phyloP scores from a whole-genome alignment of 1,140 invertebrate genomes.

The Steinernema feltiae region DNA sequence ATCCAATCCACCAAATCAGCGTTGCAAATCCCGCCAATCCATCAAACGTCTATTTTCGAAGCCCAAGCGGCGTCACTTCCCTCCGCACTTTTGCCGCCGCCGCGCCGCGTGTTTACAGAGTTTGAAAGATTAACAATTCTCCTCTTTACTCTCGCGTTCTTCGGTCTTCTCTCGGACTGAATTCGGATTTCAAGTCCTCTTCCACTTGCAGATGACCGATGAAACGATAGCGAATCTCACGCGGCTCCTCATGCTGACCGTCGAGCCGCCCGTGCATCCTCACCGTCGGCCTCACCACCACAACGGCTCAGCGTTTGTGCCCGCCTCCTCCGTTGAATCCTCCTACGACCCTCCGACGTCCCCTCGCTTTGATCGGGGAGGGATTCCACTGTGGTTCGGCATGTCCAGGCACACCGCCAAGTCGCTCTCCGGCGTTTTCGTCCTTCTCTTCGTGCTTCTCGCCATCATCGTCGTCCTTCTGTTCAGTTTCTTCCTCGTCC shows the following conservation, averaged over 20 bases:
- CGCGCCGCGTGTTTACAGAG: no score
- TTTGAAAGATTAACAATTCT: no score
- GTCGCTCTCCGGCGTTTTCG: conserved; percentile 10
- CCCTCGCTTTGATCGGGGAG: background rate
- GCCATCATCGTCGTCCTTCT: background rate
- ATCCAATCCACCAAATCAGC: no score
- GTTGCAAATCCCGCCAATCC: no score
- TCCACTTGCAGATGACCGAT: conserved; percentile 10
- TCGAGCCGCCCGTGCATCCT: background rate
- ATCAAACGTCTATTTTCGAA: no score
- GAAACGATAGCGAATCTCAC: background rate
- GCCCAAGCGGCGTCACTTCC: no score
- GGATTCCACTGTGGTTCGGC: conserved; percentile 8
- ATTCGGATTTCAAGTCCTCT: background rate
- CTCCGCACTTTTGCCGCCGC: no score
- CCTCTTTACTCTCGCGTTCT: no score
- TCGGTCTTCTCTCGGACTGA: no score
- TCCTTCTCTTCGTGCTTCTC: background rate
- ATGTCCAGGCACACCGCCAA: conserved; percentile 2
- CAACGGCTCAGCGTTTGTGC: background rate
- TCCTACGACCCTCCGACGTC: background rate
- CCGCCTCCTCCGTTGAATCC: background rate
- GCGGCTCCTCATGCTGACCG: background rate
- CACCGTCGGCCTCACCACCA: background rate
- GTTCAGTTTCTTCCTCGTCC: background rate